These are phyloP conservation scores for Dioctria rufipes DNA, from an alignment of 2,888 invertebrate species.

Conservation along the genomic window DNA sequence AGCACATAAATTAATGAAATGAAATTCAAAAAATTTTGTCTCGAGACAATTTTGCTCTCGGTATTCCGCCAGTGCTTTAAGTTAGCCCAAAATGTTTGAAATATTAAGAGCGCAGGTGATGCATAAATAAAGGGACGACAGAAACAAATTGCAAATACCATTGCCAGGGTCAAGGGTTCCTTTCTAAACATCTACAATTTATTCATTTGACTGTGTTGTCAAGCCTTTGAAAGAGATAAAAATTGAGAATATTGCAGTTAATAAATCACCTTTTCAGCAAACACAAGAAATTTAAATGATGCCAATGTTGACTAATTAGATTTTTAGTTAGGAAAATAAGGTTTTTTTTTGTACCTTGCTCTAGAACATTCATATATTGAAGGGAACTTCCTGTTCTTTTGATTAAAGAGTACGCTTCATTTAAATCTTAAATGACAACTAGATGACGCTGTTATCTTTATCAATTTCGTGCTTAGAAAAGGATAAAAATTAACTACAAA, in stretches of 20 bases:
- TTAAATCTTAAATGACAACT: too few relatives aligned
- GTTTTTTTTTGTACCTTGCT: too few relatives aligned
- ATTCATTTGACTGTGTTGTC: slow-evolving; percentile 32
- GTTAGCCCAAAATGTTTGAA: slow-evolving; percentile 28
- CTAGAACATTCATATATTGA: too few relatives aligned
- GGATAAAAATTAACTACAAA: too few relatives aligned
- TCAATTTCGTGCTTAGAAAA: too few relatives aligned
- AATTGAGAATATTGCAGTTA: slow-evolving; percentile 24
- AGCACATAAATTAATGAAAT: slow-evolving; percentile 20
- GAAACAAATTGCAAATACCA: not conserved
- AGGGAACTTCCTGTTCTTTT: too few relatives aligned
- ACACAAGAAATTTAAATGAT: not conserved
- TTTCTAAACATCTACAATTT: slow-evolving; percentile 15
- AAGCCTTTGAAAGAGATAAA: slow-evolving; percentile 34
- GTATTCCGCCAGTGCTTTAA: not conserved
- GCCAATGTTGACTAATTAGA: not conserved
- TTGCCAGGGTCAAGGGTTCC: slow-evolving; percentile 2
- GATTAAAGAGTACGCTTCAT: too few relatives aligned
- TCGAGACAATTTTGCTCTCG: not conserved
- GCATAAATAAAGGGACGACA: slow-evolving; percentile 14
- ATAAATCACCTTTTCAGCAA: slow-evolving; percentile 12
- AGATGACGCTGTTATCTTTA: too few relatives aligned
- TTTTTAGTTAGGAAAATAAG: too few relatives aligned
- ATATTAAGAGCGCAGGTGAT: slow-evolving; percentile 25
- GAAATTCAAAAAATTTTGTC: not conserved